A percentile compares a stretch with the other conserved stretches of the same genome.
Evolutionary conservation across 2,888 invertebrate genomes (phyloP).

Genomic region (Abrostola triplasia): DNA sequence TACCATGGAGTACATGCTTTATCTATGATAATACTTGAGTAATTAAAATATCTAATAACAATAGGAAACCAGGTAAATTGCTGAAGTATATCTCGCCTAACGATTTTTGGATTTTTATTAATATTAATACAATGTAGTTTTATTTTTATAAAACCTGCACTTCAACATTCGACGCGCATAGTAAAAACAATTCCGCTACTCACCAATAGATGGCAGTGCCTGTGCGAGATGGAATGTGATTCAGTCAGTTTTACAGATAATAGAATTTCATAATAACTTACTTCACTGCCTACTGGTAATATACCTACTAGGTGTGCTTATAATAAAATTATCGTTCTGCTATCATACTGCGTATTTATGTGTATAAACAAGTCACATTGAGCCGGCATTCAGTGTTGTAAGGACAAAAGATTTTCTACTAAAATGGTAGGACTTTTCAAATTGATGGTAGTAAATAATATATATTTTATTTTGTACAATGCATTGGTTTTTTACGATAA

Average conservation of each 20-base stretch:
- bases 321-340: conserved; percentile 1
- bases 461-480: not conserved
- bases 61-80: too few relatives aligned
- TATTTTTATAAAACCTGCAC: too few relatives aligned
- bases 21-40: too few relatives aligned
- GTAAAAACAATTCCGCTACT: conserved; percentile 27
- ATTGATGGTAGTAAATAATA: not conserved
- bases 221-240: not conserved
- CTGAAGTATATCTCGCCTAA: too few relatives aligned
- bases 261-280: conserved; percentile 13
- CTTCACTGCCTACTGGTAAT: conserved; percentile 9
- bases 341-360: not conserved
- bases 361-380: conserved; percentile 40
- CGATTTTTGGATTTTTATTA: too few relatives aligned
- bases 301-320: conserved; percentile 1
- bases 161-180: too few relatives aligned
- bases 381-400: conserved; percentile 39
- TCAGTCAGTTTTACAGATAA: not conserved
- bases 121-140: too few relatives aligned
- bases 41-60: too few relatives aligned
- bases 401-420: conserved; percentile 21
- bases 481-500: too few relatives aligned
- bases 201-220: conserved; percentile 43
- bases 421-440: conserved; percentile 14
- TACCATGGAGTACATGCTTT: too few relatives aligned